Evolutionary conservation across 2,797 vertebrate species (phyloP).

Genomic region (Lithobates sylvaticus): DNA sequence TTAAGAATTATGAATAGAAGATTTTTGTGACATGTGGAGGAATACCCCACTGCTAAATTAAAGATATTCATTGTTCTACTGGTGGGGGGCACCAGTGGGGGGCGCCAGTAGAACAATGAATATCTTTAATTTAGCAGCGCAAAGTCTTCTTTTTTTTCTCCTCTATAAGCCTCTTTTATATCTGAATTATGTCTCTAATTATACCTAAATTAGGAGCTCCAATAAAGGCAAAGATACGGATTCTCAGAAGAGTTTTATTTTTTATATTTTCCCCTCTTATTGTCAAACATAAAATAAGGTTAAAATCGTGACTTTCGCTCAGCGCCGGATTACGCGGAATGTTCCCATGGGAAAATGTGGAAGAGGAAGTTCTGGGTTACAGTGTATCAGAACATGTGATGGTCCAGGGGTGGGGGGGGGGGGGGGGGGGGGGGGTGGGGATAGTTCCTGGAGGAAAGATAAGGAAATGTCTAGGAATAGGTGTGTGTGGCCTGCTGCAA

Average conservation of each 20-base stretch:
- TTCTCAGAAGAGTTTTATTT: conserved; percentile 9
- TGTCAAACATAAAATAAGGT: conserved; percentile 23
- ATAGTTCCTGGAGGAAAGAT: background rate
- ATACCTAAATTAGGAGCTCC: conserved; percentile 49
- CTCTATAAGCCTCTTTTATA: conserved; percentile 28
- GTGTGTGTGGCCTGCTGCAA: background rate
- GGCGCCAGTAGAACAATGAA: conserved; percentile 32
- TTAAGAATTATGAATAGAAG: too few relatives aligned
- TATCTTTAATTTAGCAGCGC: conserved; percentile 44
- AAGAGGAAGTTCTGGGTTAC: conserved; percentile 26
- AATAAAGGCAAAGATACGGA: conserved; percentile 13
- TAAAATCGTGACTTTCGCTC: conserved; percentile 33
- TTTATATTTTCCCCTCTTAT: background rate
- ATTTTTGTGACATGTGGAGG: too few relatives aligned
- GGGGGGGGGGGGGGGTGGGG: too few relatives aligned
- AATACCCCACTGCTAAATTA: too few relatives aligned
- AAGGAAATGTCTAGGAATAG: background rate
- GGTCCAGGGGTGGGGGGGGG: too few relatives aligned
- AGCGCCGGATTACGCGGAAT: background rate
- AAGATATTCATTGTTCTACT: too few relatives aligned
- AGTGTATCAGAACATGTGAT: conserved; percentile 32
- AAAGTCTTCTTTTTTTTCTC: background rate
- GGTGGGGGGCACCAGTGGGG: too few relatives aligned
- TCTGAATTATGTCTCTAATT: conserved; percentile 57
- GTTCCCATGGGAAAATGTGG: conserved; percentile 31